phyloP scores from a whole-genome alignment of 2,888 invertebrate species.

The Drosophila mimica region DNA sequence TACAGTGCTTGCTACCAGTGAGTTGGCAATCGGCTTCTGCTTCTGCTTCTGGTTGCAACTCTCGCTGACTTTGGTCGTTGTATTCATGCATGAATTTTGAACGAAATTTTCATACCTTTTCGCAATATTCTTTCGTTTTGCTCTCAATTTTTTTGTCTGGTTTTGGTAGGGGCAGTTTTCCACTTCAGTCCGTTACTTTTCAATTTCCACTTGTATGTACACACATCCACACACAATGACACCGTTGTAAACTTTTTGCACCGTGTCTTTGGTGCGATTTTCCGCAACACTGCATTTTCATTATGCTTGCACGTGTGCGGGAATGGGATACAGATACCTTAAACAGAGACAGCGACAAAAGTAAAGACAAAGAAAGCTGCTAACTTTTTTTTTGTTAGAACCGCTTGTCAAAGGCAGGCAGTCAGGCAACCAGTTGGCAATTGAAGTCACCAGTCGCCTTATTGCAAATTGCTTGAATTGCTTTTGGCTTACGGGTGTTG shows the following conservation, averaged over 20 bases:
- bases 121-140: conserved; percentile 67
- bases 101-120: conserved; percentile 76
- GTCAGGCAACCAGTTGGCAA: conserved; percentile 48
- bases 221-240: conserved; percentile 1
- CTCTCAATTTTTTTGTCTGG: conserved; percentile 16
- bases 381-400: conserved; percentile 30
- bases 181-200: conserved; percentile 76
- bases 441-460: conserved; percentile 64
- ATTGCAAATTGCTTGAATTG: conserved; percentile 78
- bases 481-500: conserved; percentile 60
- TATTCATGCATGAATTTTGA: conserved; percentile 80
- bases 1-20: conserved; percentile 20
- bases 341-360: conserved; percentile 22
- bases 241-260: conserved; percentile 43
- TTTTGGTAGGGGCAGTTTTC: conserved; percentile 40
- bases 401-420: conserved; percentile 52
- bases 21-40: conserved; percentile 53
- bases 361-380: conserved; percentile 50
- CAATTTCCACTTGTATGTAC: conserved; percentile 67
- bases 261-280: conserved; percentile 73
- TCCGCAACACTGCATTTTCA: conserved; percentile 78
- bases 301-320: conserved; percentile 68
- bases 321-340: conserved; percentile 31
- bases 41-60: conserved; percentile 45
- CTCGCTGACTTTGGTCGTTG: conserved; percentile 47